These are phyloP conservation scores for Daktulosphaira vitifoliae DNA, from an alignment of 1,140 invertebrate species.

Conservation along the genomic window DNA sequence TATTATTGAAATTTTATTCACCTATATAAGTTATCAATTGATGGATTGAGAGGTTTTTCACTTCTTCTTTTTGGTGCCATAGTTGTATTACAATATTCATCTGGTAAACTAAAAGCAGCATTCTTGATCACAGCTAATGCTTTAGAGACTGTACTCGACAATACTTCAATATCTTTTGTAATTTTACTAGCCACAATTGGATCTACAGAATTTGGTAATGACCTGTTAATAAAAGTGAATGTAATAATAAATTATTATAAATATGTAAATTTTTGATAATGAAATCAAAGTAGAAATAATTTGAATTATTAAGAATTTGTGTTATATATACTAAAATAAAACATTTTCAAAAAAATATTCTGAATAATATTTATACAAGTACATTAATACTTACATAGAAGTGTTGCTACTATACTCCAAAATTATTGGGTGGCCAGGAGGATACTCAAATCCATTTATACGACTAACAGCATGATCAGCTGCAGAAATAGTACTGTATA, in stretches of 20 bases:
- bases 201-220: conserved; percentile 1
- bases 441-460: conserved; percentile 79
- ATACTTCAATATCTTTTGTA: conserved; percentile 23
- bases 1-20: background rate
- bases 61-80: conserved; percentile 20
- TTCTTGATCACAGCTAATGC: conserved; percentile 25
- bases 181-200: conserved; percentile 12
- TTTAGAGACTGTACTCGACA: conserved; percentile 25
- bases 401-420: conserved; percentile 11
- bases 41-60: conserved; percentile 20
- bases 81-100: conserved; percentile 1
- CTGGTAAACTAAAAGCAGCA: background rate
- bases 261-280: too few species aligned
- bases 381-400: conserved; percentile 10
- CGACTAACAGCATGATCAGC: conserved; percentile 73
- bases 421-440: conserved; percentile 69
- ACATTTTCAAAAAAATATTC: too few species aligned
- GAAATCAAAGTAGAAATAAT: too few species aligned
- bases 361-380: too few species aligned
- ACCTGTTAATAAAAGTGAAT: conserved; percentile 1
- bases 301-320: too few species aligned
- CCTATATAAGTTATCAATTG: conserved; percentile 17
- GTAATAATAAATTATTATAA: too few species aligned
- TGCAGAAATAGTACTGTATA: conserved; percentile 64
- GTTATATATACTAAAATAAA: too few species aligned